Evolutionary conservation across 2,888 invertebrate species (phyloP), one percentile per base, ranked within the genome.

Genomic region (Lasioglossum marginatum): DNA sequence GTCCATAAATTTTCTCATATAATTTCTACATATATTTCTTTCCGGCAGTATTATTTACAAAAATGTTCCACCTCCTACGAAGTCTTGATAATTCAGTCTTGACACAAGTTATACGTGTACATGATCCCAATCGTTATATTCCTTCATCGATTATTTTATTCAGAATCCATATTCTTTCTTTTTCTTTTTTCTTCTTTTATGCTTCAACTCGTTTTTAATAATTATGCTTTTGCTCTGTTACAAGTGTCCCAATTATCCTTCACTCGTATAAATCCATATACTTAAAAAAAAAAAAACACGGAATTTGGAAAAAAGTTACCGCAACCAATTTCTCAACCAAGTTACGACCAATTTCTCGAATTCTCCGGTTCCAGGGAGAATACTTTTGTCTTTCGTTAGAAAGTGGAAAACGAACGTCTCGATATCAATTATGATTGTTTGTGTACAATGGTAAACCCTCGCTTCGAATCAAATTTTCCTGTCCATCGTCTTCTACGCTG

Each of bases 1-100:
- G 68, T 60, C 83, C 75, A 88, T 87, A 86, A 70, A 88, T 63
- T 57, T 89, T 89, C 90, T 91, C 86, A 89, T 92, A 91, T 92
- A 89, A 91, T 91, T 91, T 91, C 89, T 93, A 93, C 92, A 93
- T 92, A 93, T 92, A 92, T 91, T 92, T 92, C 89, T 91, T 92
- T 90, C 91, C 92, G 92, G 91, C 92, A 93, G 92, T 90, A 92
- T 91, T 94, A 94, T 94, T 94, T 93, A 94, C 93, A 94, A 94
- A 94, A 93, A 93, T 92, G 92, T 93, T 93, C 89, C 93, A 92
- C 88, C 92, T 88, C 91, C 89, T 92, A 93, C 92, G 87, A 93
- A 94, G 93, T 94, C 93, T 93, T 93, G 90, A 92, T 92, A 93
- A 92, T 92, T 94, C 94, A 94, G 94, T 94, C 94, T 94, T 94